Conservation (phyloP, 2,113 vertebrate species). For the Lepidothrix coronata region DNA sequence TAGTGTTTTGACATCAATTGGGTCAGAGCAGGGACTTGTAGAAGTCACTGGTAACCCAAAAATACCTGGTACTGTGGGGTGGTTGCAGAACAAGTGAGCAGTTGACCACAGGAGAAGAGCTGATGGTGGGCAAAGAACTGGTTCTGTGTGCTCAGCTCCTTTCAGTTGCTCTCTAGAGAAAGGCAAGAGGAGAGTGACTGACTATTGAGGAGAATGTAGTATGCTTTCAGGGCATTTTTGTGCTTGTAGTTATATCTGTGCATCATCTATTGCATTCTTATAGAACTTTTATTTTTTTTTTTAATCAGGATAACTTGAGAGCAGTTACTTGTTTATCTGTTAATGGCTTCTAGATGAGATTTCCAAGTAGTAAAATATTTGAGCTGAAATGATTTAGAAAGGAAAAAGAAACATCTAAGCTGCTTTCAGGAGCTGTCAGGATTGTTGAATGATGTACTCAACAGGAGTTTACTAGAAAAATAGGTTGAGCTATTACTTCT, state of each 20-base stretch:
- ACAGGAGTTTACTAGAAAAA: not conserved
- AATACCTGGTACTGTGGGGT: not conserved
- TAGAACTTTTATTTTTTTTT: not conserved
- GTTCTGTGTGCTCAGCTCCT: not conserved
- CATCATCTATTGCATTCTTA: not conserved
- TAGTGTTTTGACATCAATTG: not conserved
- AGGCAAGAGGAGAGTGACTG: not conserved
- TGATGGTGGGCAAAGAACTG: not conserved
- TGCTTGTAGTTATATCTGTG: not conserved
- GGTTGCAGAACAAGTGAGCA: not conserved
- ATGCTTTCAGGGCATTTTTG: not conserved
- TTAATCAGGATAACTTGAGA: not conserved
- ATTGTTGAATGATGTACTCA: not conserved
- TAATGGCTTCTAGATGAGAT: not conserved
- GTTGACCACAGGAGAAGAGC: not conserved
- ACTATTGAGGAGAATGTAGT: rapidly evolving
- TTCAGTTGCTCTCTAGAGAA: not conserved
- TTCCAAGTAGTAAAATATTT: not conserved
- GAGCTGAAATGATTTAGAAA: not conserved
- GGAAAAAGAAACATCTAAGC: not conserved
- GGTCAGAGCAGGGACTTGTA: not conserved
- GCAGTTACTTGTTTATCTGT: not conserved
- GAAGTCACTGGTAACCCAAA: not conserved
- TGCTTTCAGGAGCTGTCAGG: not conserved
- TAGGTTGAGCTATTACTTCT: not conserved